Evolutionary conservation across 2,113 vertebrate species (phyloP).

Genomic region (Rattus rattus): DNA sequence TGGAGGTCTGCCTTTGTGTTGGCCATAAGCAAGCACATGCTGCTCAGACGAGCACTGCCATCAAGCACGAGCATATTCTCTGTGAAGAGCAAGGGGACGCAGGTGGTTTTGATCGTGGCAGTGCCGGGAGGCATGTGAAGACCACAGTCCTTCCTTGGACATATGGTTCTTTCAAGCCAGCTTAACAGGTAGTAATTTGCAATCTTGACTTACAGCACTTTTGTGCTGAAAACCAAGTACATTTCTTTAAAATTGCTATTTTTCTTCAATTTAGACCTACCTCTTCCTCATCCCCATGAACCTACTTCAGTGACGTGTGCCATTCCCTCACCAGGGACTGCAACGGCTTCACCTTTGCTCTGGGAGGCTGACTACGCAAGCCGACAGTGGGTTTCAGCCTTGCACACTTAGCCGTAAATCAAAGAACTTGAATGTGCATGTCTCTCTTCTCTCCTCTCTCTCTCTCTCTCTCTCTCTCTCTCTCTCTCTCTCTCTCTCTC

Average conservation of each 20-base stretch:
- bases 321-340: not conserved
- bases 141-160: not conserved
- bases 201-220: not conserved
- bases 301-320: not conserved
- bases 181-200: not conserved
- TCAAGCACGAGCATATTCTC: not conserved
- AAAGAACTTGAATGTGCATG: not conserved
- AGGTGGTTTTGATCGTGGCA: not conserved
- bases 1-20: not conserved
- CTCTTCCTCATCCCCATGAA: not conserved
- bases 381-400: not conserved
- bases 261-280: not conserved
- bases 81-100: not conserved
- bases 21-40: not conserved
- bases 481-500: too few relatives aligned
- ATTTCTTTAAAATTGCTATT: not conserved
- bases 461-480: too few relatives aligned
- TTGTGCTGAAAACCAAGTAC: not conserved
- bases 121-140: not conserved
- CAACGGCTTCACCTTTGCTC: not conserved
- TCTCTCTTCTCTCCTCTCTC: not conserved
- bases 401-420: not conserved
- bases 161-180: not conserved
- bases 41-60: not conserved
- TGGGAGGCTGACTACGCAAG: constrained; percentile 20